Evolutionary conservation across 2,888 invertebrate species (phyloP).

Genomic region (Spicauda simplicius): DNA sequence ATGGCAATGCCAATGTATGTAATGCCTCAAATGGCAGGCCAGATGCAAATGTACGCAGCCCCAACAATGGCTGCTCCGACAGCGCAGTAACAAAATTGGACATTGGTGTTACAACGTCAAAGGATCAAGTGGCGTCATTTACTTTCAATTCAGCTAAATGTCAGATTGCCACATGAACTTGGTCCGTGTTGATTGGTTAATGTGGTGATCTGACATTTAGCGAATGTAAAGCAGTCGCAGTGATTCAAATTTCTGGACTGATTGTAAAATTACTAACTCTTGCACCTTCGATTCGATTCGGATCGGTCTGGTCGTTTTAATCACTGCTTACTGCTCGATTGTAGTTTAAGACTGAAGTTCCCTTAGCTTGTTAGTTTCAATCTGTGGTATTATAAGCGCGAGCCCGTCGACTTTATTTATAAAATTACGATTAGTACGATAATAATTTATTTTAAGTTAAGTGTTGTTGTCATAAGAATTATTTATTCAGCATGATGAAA

Average conservation of each 20-base stretch:
- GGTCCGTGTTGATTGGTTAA: slow-evolving; percentile 59
- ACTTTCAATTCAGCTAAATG: slow-evolving; percentile 69
- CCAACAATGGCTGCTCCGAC: slow-evolving; percentile 62
- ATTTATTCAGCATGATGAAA: slow-evolving; percentile 80
- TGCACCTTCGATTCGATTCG: slow-evolving; percentile 42
- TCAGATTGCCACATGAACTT: slow-evolving; percentile 78
- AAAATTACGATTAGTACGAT: slow-evolving; percentile 50
- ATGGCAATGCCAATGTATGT: slow-evolving; percentile 80
- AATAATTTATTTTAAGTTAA: slow-evolving; percentile 68
- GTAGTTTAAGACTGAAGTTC: slow-evolving; percentile 68
- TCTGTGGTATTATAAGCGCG: slow-evolving; percentile 66
- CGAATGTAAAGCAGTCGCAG: slow-evolving; percentile 58
- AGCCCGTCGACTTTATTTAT: slow-evolving; percentile 81
- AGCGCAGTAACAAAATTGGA: slow-evolving; percentile 74
- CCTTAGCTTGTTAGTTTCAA: slow-evolving; percentile 54
- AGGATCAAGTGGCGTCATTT: slow-evolving; percentile 76
- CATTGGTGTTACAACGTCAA: slow-evolving; percentile 55
- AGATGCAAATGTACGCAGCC: slow-evolving; percentile 48
- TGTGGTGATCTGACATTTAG: slow-evolving; percentile 83
- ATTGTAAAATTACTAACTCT: slow-evolving; percentile 50
- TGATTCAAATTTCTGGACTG: slow-evolving; percentile 69
- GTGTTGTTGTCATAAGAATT: slow-evolving; percentile 68
- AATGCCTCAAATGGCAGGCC: slow-evolving; percentile 70
- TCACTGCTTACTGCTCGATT: slow-evolving; percentile 52
- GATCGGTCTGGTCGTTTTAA: slow-evolving; percentile 60